Base-by-base conservation (phyloP, 2,888 invertebrate genomes). In the Marasmarcha lunaedactyla region DNA sequence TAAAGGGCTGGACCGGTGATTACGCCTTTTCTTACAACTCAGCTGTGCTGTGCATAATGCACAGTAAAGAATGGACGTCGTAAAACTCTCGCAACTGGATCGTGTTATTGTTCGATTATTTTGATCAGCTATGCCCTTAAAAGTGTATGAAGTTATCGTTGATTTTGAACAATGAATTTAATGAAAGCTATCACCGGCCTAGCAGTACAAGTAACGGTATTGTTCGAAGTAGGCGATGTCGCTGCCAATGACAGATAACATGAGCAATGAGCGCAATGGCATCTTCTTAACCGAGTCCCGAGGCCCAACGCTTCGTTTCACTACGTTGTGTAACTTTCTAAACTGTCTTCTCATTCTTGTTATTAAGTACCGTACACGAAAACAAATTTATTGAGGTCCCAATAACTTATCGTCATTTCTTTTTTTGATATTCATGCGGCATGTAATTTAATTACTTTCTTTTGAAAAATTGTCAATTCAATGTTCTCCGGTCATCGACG, bases 241-340 rank as follows among this genome's bases (percentile, higher is more conserved):
- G 59, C 67, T 72, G 70, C 69, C 71, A 77, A 72, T 74, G 73
- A 72, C 74, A 77, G 77, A 77, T 78, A 78, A 78, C 71, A 66
- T 57, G 51, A 51, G 68, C 68, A 71, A 71, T 67, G 68, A 68
- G 62, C 56, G 51, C 64, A 71, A 66, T 63, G 60, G 66, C 60
- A 62, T 66, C 62, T 62, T 56, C 47, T 46, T 48, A 48, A 50
- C 48, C 48, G 50, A 52, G 54, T 57, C 54, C 48, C 48, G 50
- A 52, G 54, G 57, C 54, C 46, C 51, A 53, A 34, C 12, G 3
- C 13, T 13, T 9, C 14, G 34, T 9, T 13, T 34, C 13, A 6
- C 14, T 34, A 13, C 14, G 30, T 30, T 10, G 30, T 3, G n/a
- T 3, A 30, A 30, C 30, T 30, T 30, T 30, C 30, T 30, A 30